Evolutionary conservation across 2,888 invertebrate genomes (phyloP).

Genomic region (Apamea crenata): DNA sequence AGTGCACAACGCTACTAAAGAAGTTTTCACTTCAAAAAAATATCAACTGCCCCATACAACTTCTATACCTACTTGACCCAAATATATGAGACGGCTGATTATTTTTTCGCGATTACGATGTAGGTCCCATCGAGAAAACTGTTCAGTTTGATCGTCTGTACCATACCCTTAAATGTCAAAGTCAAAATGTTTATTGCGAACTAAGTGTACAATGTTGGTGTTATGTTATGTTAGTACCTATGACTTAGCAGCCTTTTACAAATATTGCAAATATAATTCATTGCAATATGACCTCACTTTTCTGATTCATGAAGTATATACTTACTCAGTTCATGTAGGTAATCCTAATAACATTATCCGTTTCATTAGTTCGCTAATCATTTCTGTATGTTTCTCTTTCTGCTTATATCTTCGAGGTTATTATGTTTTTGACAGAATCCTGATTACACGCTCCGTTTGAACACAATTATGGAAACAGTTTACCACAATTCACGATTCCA

Average conservation of each 20-base stretch:
- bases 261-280: too few relatives aligned
- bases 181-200: too few relatives aligned
- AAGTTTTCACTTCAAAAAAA: too few relatives aligned
- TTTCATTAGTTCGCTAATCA: conserved; percentile 50
- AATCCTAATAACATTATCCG: conserved; percentile 9
- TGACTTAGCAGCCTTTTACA: too few relatives aligned
- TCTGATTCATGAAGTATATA: background rate
- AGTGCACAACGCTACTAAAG: too few relatives aligned
- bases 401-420: conserved; percentile 51
- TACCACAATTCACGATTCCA: conserved; percentile 43
- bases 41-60: background rate
- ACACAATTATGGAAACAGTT: conserved; percentile 45
- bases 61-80: background rate
- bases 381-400: conserved; percentile 41
- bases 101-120: background rate
- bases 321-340: background rate
- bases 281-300: background rate
- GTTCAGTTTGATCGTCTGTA: background rate
- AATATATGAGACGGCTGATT: background rate
- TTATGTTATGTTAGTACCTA: too few relatives aligned
- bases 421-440: conserved; percentile 58
- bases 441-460: conserved; percentile 46
- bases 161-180: background rate
- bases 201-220: too few relatives aligned
- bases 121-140: background rate